phyloP scores from a whole-genome alignment of 1,140 invertebrate genomes.

The Drosophila simulans region DNA sequence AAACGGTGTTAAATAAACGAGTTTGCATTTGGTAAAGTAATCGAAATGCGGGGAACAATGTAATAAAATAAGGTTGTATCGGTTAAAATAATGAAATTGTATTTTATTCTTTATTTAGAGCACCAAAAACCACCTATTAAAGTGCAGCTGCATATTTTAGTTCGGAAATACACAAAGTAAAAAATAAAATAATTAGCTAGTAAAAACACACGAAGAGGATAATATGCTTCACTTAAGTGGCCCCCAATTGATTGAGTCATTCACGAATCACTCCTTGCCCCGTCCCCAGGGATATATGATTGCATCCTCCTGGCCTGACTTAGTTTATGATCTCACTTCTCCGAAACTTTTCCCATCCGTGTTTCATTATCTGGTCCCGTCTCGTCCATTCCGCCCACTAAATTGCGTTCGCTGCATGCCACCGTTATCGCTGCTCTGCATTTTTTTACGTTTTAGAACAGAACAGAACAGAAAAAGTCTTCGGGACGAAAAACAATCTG shows the following conservation, averaged over 20 bases:
- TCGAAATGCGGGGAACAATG: too few species aligned
- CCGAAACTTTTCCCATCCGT: neutral
- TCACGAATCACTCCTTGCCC: too few species aligned
- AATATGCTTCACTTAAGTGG: neutral
- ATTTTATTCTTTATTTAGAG: neutral
- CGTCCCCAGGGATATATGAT: neutral
- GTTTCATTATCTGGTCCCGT: constrained; percentile 6
- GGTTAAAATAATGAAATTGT: too few species aligned
- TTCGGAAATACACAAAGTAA: neutral
- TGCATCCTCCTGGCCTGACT: neutral
- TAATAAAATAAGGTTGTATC: neutral
- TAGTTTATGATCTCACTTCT: neutral
- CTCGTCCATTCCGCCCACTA: constrained; percentile 29
- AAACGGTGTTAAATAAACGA: constrained; percentile 33
- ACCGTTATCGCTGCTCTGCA: constrained; percentile 59
- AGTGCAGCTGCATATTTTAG: too few species aligned
- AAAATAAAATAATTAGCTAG: neutral
- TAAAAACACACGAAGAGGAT: neutral
- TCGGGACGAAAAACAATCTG: constrained; percentile 67
- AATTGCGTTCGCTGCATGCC: constrained; percentile 67
- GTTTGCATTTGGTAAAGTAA: constrained; percentile 8
- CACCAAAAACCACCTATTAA: too few species aligned
- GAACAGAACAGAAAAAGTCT: constrained; percentile 30
- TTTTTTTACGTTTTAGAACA: constrained; percentile 20
- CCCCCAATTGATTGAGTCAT: neutral